Conservation (phyloP, 2,113 vertebrate genomes). For the Bungarus multicinctus region DNA sequence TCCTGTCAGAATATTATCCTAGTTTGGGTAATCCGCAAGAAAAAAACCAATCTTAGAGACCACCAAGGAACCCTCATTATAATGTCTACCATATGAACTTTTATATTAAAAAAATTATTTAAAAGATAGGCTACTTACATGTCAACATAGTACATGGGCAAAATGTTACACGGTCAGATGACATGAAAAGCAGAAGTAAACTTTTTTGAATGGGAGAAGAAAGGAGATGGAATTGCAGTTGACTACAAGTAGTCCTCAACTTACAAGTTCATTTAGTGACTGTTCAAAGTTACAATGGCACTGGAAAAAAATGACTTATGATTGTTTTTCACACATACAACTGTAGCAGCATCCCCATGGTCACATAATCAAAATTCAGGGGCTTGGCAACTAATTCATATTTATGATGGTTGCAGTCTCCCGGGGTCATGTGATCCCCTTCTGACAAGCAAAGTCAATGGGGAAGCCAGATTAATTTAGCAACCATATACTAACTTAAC, state of each 20-base stretch:
- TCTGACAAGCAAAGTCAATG: not conserved
- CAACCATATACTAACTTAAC: not conserved
- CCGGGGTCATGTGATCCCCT: not conserved
- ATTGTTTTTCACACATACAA: not conserved
- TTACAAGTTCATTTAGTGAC: not conserved
- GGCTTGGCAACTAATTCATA: not conserved
- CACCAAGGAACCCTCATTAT: not conserved
- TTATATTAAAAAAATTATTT: not conserved
- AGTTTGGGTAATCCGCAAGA: not conserved
- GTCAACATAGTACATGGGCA: not conserved
- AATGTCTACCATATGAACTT: not conserved
- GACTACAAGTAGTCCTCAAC: not conserved
- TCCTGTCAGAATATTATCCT: too few species aligned
- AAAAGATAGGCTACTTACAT: not conserved
- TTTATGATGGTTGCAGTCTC: not conserved
- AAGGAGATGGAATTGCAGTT: not conserved
- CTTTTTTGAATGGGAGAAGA: not conserved
- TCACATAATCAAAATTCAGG: not conserved
- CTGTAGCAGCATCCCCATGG: not conserved
- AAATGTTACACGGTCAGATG: not conserved
- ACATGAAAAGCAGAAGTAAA: not conserved
- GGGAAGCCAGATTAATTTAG: not conserved
- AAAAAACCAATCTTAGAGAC: not conserved
- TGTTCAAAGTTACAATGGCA: not conserved
- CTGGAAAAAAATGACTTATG: not conserved